Percentiles rank a stretch among this genome's conserved stretches.
phyloP scores from a whole-genome alignment of 2,888 invertebrate genomes.

The Scaptodrosophila latifasciaeformis region DNA sequence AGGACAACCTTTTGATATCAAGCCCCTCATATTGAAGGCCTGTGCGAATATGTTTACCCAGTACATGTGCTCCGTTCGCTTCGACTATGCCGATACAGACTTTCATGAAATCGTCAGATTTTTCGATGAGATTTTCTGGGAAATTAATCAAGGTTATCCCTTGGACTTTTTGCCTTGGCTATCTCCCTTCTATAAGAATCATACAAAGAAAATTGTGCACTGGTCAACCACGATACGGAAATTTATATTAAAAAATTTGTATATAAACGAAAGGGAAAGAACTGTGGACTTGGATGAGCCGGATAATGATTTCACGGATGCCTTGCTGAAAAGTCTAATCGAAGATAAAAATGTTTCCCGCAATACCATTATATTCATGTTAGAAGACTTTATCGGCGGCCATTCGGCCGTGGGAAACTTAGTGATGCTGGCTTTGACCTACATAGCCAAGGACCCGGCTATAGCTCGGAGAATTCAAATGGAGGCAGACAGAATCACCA shows the following conservation, averaged over 20 bases:
- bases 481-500: constrained; percentile 81
- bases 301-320: constrained; percentile 87
- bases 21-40: constrained; percentile 83
- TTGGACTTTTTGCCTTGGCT: constrained; percentile 91
- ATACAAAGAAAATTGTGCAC: constrained; percentile 80
- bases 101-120: constrained; percentile 82
- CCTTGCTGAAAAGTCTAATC: constrained; percentile 82
- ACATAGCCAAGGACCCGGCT: constrained; percentile 81
- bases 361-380: constrained; percentile 86
- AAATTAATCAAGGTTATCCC: constrained; percentile 91
- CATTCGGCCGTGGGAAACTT: constrained; percentile 92
- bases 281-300: constrained; percentile 77
- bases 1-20: constrained; percentile 78
- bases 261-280: constrained; percentile 76
- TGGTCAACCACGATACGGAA: constrained; percentile 84
- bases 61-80: constrained; percentile 90
- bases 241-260: constrained; percentile 85
- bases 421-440: constrained; percentile 84
- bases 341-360: constrained; percentile 81
- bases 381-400: constrained; percentile 91
- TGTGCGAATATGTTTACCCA: constrained; percentile 90
- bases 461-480: constrained; percentile 80
- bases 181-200: constrained; percentile 81
- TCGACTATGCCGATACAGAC: constrained; percentile 81
- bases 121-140: constrained; percentile 93